phyloP scores from a whole-genome alignment of 2,113 vertebrate genomes.

The Anarrhichthys ocellatus region DNA sequence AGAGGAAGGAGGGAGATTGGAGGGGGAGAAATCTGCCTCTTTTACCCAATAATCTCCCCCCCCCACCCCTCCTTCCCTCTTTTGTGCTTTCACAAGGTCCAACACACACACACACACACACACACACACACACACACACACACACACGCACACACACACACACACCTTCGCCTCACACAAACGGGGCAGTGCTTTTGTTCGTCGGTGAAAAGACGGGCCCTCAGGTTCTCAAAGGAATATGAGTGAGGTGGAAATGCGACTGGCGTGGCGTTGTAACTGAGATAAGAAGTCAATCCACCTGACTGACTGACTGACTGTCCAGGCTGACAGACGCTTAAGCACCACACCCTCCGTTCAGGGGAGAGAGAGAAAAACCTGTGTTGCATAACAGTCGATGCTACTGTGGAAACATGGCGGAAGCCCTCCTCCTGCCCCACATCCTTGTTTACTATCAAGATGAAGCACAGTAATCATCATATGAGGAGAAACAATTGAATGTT shows the following conservation, averaged over 20 bases:
- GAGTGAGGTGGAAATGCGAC: constrained; percentile 57
- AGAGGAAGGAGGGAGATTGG: constrained; percentile 20
- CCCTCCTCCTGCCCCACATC: constrained; percentile 31
- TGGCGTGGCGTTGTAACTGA: constrained; percentile 31
- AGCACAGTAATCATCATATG: constrained; percentile 42
- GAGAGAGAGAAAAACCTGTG: constrained; percentile 25
- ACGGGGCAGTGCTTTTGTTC: constrained; percentile 57
- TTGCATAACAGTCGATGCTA: constrained; percentile 74
- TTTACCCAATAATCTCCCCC: constrained; percentile 37
- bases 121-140: constrained; percentile 4
- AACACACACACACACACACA: constrained; percentile 9
- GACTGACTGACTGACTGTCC: constrained; percentile 33
- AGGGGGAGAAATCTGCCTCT: constrained; percentile 35
- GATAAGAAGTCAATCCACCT: constrained; percentile 58
- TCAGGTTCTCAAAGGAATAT: constrained; percentile 50
- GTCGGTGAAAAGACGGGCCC: constrained; percentile 56
- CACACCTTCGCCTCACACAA: constrained; percentile 10
- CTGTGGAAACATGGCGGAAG: constrained; percentile 61
- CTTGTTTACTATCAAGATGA: constrained; percentile 65
- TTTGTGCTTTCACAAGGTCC: constrained; percentile 29
- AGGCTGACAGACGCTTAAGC: constrained; percentile 22
- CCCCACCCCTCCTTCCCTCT: constrained; percentile 20
- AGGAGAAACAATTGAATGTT: constrained; percentile 26
- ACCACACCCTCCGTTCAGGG: constrained; percentile 37
- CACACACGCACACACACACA: constrained; percentile 6